phyloP scores from a whole-genome alignment of 2,113 vertebrate genomes.

The Toxostoma redivivum region DNA sequence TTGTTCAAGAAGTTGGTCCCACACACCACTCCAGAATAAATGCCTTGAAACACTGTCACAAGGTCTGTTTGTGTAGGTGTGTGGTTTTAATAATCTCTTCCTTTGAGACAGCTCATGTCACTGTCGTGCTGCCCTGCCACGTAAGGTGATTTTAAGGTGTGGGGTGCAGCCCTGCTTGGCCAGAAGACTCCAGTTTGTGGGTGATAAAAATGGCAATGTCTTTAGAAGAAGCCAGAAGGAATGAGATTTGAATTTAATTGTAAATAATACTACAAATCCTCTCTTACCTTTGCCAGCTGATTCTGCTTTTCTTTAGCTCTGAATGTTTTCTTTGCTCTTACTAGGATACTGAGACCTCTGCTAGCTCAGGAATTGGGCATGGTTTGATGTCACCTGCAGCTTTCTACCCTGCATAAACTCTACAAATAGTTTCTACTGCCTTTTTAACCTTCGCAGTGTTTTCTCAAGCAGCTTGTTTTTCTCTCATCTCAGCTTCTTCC shows the following conservation, averaged over 20 bases:
- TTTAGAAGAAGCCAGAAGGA: background rate
- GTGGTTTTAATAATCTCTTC: background rate
- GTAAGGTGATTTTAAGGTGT: background rate
- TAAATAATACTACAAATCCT: constrained; percentile 7
- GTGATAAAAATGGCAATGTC: background rate
- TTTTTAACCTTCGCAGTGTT: background rate
- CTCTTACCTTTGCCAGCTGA: background rate
- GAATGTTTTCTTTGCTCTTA: background rate
- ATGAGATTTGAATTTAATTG: background rate
- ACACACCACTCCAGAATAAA: background rate
- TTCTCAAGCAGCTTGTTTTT: background rate
- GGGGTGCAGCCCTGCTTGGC: background rate
- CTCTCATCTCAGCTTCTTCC: background rate
- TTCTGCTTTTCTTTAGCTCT: background rate
- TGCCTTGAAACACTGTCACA: background rate
- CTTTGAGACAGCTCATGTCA: background rate
- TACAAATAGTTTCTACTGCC: background rate
- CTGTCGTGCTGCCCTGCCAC: background rate
- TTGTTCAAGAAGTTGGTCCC: background rate
- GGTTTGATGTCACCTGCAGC: background rate
- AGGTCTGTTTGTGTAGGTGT: constrained; percentile 9
- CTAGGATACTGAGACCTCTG: background rate
- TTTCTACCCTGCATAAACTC: background rate
- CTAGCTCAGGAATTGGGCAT: background rate
- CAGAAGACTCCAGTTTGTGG: background rate